Conservation (phyloP, 2,113 vertebrate genomes). For the Amphiprion ocellaris region DNA sequence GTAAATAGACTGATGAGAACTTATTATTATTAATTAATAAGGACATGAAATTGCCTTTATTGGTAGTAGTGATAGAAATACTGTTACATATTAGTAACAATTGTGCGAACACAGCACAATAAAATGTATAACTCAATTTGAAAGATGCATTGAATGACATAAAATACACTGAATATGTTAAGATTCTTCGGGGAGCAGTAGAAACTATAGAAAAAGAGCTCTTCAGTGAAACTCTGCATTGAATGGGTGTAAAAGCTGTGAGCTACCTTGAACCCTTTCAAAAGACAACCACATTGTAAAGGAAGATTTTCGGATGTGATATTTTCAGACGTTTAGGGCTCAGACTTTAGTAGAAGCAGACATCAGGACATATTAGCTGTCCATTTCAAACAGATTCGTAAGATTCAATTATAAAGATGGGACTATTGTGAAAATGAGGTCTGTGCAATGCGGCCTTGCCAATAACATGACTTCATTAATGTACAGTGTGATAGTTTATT, state of each 20-base stretch:
- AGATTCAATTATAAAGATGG: constrained; percentile 37
- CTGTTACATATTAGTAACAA: neutral
- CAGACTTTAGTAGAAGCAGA: constrained; percentile 23
- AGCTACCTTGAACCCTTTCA: neutral
- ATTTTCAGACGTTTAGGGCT: constrained; percentile 19
- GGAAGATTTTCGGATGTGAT: constrained; percentile 5
- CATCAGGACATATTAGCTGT: constrained; percentile 11
- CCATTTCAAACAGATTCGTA: constrained; percentile 30
- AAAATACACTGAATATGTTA: neutral
- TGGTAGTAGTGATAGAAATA: neutral
- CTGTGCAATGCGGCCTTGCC: constrained; percentile 38
- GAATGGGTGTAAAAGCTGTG: neutral
- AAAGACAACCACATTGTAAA: neutral
- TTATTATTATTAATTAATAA: neutral
- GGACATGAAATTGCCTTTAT: neutral
- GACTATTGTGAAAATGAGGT: constrained; percentile 51
- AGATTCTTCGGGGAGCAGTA: neutral
- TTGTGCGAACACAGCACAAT: neutral
- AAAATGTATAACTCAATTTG: neutral
- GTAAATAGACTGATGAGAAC: neutral
- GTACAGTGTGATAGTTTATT: constrained; percentile 43
- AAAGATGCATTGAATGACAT: neutral
- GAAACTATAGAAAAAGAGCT: neutral
- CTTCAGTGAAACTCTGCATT: neutral
- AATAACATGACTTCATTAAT: constrained; percentile 51